phyloP scores from a whole-genome alignment of 2,888 invertebrate genomes.

The Stomorhina lunata region DNA sequence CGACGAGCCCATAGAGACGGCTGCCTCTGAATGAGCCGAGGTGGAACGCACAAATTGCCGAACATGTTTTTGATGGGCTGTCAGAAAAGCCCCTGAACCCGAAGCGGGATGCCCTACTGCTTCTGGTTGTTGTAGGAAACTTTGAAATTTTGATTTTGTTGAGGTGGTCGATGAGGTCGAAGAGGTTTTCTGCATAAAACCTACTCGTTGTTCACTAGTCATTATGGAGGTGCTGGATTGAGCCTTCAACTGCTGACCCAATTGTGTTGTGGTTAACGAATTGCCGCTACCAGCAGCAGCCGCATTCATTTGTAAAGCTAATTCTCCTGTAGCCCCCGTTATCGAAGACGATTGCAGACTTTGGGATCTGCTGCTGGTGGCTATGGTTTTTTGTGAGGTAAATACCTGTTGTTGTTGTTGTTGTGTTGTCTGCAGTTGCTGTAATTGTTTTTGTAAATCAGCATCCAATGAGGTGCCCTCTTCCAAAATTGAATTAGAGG shows the following conservation, averaged over 20 bases:
- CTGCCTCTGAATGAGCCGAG: slow-evolving; percentile 79
- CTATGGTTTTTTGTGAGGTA: slow-evolving; percentile 68
- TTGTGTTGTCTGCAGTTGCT: slow-evolving; percentile 58
- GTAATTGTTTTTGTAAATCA: slow-evolving; percentile 63
- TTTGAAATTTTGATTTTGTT: slow-evolving; percentile 78
- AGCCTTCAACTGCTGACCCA: slow-evolving; percentile 80
- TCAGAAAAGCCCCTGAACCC: slow-evolving; percentile 74
- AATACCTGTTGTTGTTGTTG: slow-evolving; percentile 64
- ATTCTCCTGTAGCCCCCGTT: slow-evolving; percentile 60
- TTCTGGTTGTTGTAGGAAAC: slow-evolving; percentile 79
- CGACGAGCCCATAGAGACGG: slow-evolving; percentile 67
- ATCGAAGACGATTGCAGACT: slow-evolving; percentile 76
- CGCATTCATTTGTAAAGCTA: slow-evolving; percentile 48
- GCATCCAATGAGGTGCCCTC: slow-evolving; percentile 59
- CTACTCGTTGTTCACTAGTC: slow-evolving; percentile 75
- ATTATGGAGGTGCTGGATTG: slow-evolving; percentile 79
- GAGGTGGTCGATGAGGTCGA: slow-evolving; percentile 68
- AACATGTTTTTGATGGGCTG: slow-evolving; percentile 79
- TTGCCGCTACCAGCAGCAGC: slow-evolving; percentile 46
- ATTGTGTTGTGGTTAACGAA: slow-evolving; percentile 69
- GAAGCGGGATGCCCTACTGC: slow-evolving; percentile 68
- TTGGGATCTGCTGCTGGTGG: slow-evolving; percentile 76
- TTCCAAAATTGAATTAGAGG: slow-evolving; percentile 54
- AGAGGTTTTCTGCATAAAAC: slow-evolving; percentile 73
- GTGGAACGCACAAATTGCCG: slow-evolving; percentile 80